Conservation (phyloP, 2,888 invertebrate species). For the Carabus problematicus region DNA sequence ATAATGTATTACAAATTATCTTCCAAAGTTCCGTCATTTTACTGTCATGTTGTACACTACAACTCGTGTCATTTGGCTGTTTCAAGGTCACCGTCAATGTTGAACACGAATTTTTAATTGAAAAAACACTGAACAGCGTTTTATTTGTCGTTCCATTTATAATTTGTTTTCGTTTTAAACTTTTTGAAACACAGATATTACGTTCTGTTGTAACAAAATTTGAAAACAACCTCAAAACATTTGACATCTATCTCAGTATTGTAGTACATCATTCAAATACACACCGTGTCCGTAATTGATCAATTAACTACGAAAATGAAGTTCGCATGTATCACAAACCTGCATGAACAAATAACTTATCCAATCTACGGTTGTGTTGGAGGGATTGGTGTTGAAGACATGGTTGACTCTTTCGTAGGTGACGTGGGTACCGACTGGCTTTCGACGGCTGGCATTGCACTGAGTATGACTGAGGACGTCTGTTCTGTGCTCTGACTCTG, state of each 20-base stretch:
- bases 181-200: not conserved
- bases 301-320: not conserved
- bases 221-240: not conserved
- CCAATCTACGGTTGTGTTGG: not conserved
- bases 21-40: too few species aligned
- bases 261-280: not conserved
- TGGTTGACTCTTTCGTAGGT: conserved; percentile 40
- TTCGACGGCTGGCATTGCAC: conserved; percentile 26
- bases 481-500: conserved; percentile 52
- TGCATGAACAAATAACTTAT: too few species aligned
- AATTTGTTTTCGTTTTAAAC: too few species aligned
- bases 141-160: too few species aligned
- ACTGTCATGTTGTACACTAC: too few species aligned
- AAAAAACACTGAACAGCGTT: too few species aligned
- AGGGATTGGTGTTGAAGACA: conserved; percentile 11
- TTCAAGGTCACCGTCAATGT: too few species aligned
- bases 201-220: not conserved
- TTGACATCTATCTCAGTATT: too few species aligned
- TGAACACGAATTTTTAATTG: too few species aligned
- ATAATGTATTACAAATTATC: too few species aligned
- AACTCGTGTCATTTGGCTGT: too few species aligned
- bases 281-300: not conserved
- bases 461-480: conserved; percentile 43
- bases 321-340: too few species aligned
- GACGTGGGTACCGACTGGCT: conserved; percentile 47